Base-by-base conservation (phyloP, 1,140 invertebrate genomes). In the Solenopsis invicta region DNA sequence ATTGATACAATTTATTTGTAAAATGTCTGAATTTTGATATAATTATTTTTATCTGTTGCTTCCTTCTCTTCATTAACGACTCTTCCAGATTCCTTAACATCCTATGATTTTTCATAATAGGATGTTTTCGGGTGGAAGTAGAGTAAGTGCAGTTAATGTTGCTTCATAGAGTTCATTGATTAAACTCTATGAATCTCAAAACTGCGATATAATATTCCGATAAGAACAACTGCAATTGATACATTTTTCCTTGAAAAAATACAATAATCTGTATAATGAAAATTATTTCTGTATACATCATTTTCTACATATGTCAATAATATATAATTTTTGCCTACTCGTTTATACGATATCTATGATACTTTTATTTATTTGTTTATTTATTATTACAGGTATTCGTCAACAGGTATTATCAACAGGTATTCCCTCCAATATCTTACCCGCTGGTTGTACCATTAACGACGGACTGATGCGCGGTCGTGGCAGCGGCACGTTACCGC, bases 381-480 rank as follows among this genome's bases (percentile, higher is more conserved):
- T 67, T 54, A 56, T 74, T 45, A 0, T 61, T n/a, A 64, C 86
- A 92, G 95, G 93, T 67, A 93, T 95, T 21, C 92, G 94, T 13
- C n/a, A n/a, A n/a, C n/a, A n/a, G n/a, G 92, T 94, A 56, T 84
- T n/a, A n/a, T n/a, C n/a, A n/a, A n/a, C 92, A 21, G 89, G n/a
- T n/a, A n/a, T 94, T 12, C 85, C 93, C 0, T 88, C 93, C 13
- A 92, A 93, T 34, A 92, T 94, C 61, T 72, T 94, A 13, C 92
- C 94, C 1, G 91, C 92, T 41, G 92, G 91, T 3, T 95, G 94
- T 69, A 62, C 92, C 3, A 88, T 95, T 16, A 93, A 91, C 29
- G 94, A 94, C 0, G 86, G 87, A 12, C 37, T 94, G 21, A 89
- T 92, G 37, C 93, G 94, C 4, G 92, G 94, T 16, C 92, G 94